phyloP scores from a whole-genome alignment of 2,888 invertebrate species.

The Metacarcinus magister region DNA sequence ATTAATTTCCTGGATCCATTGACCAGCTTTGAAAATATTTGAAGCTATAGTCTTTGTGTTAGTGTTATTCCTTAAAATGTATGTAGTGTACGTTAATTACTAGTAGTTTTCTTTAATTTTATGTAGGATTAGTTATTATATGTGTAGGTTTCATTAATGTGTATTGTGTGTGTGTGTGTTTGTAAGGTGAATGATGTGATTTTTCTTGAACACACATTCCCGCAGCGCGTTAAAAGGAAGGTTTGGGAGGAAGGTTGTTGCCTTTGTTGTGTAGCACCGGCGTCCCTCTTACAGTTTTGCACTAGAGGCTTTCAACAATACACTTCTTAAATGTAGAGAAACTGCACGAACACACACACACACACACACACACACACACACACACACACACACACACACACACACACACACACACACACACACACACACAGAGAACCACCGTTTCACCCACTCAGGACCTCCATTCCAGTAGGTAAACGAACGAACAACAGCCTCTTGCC shows the following conservation, averaged over 20 bases:
- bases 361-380: constrained; percentile 8
- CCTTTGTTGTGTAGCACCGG: neutral
- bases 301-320: neutral
- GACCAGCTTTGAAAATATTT: too few species aligned
- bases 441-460: neutral
- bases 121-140: neutral
- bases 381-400: constrained; percentile 1
- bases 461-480: neutral
- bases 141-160: neutral
- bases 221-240: neutral
- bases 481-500: constrained; percentile 44
- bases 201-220: neutral
- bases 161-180: constrained; percentile 54
- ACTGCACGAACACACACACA: constrained; percentile 17
- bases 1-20: too few species aligned
- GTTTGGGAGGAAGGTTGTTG: neutral
- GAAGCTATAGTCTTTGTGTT: too few species aligned
- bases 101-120: neutral
- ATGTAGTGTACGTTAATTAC: neutral
- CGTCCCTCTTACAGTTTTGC: neutral
- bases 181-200: neutral
- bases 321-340: neutral
- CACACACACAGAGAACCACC: neutral
- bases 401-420: constrained; percentile 26
- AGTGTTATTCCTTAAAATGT: too few species aligned